Conservation (phyloP, 2,888 invertebrate genomes). For the Aphodius granarius region DNA sequence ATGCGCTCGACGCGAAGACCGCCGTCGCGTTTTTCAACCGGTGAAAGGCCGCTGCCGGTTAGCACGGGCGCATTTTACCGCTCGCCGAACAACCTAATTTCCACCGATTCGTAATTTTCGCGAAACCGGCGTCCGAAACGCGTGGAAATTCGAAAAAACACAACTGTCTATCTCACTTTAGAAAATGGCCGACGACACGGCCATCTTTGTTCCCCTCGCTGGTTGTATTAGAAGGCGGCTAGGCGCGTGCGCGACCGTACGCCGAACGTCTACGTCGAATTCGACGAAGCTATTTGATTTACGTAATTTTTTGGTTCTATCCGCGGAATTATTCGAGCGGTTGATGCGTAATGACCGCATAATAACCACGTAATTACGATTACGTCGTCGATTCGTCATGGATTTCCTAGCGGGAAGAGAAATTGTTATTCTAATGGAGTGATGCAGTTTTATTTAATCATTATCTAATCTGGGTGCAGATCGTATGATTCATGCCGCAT, state of each 20-base stretch:
- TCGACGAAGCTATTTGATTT: slow-evolving; percentile 2
- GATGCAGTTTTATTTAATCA: neutral
- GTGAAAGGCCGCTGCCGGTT: slow-evolving; percentile 14
- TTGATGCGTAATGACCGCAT: neutral
- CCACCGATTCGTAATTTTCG: neutral
- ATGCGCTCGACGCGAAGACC: slow-evolving; percentile 31
- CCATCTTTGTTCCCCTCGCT: slow-evolving; percentile 54
- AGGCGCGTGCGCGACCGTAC: slow-evolving; percentile 26
- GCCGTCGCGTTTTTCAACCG: slow-evolving; percentile 34
- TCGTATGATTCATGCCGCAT: neutral
- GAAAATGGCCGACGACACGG: slow-evolving; percentile 56
- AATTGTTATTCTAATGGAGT: neutral
- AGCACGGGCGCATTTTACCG: slow-evolving; percentile 14
- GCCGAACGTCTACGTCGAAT: slow-evolving; percentile 26
- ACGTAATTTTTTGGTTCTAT: slow-evolving; percentile 1
- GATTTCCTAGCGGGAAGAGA: neutral
- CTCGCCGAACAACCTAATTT: neutral
- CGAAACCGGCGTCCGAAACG: slow-evolving; percentile 30
- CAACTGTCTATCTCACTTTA: slow-evolving; percentile 56
- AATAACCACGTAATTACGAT: no score
- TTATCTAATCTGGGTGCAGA: neutral
- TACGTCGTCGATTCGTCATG: neutral
- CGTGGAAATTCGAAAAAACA: slow-evolving; percentile 48
- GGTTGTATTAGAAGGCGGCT: slow-evolving; percentile 15
- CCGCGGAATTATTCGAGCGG: neutral